A percentile compares a stretch with the other conserved stretches of the same genome.
Conservation (phyloP, 2,113 vertebrate species). For the Petrocephalus zakoni region DNA sequence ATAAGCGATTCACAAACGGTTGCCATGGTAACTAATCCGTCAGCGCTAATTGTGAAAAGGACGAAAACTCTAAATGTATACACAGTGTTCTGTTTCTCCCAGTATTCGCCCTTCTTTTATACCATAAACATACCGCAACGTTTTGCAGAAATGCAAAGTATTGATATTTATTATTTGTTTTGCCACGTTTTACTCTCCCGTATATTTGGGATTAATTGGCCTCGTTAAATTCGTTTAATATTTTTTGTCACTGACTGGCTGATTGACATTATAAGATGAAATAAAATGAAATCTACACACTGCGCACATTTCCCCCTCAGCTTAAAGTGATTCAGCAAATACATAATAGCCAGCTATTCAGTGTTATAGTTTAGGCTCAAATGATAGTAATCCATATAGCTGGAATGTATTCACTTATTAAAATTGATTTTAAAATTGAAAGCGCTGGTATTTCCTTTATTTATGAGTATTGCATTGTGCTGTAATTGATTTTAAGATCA, state of each 20-base stretch:
- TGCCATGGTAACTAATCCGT: conserved; percentile 8
- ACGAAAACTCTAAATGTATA: neutral
- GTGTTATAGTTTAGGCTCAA: neutral
- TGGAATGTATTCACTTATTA: neutral
- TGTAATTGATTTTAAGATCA: neutral
- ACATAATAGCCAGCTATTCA: neutral
- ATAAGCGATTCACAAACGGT: neutral
- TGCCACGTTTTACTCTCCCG: neutral
- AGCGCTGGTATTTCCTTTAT: neutral
- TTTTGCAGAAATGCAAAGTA: neutral
- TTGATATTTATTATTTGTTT: neutral
- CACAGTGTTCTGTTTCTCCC: neutral
- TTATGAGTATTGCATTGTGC: neutral
- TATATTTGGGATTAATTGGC: neutral
- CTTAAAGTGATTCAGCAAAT: neutral
- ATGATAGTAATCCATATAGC: neutral
- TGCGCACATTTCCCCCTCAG: neutral
- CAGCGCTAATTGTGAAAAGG: neutral
- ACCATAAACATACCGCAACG: neutral
- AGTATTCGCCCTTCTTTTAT: neutral
- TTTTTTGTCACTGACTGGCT: neutral
- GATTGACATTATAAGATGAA: neutral
- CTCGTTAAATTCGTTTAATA: neutral
- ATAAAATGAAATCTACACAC: neutral
- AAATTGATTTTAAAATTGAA: neutral